phyloP scores from a whole-genome alignment of 2,797 vertebrate species.

The Delichon dasypus region DNA sequence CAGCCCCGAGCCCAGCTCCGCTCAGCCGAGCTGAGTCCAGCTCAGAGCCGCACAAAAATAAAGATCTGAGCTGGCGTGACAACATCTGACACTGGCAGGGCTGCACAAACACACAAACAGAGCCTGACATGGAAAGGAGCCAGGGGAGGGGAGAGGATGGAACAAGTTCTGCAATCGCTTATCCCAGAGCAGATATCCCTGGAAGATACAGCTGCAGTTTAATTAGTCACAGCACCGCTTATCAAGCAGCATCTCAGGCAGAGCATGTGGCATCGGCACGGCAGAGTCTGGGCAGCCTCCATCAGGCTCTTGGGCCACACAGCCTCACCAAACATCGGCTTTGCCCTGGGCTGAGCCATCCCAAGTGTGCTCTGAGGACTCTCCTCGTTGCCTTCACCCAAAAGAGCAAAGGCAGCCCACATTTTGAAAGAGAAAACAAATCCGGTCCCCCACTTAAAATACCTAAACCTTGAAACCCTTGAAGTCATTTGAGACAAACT shows the following conservation, averaged over 20 bases:
- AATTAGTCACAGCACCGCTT: neutral
- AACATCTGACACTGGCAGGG: neutral
- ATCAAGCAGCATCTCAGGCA: neutral
- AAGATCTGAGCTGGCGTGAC: neutral
- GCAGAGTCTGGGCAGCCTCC: neutral
- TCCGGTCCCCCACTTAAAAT: neutral
- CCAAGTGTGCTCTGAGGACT: neutral
- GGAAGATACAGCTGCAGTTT: neutral
- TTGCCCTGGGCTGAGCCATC: neutral
- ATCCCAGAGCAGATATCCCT: neutral
- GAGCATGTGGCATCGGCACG: neutral
- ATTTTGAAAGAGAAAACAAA: neutral
- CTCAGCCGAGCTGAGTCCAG: neutral
- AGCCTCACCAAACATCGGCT: accelerated
- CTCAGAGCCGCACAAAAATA: neutral
- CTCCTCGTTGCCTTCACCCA: neutral
- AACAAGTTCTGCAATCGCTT: neutral
- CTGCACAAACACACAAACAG: neutral
- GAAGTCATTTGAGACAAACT: neutral
- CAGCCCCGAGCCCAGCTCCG: neutral
- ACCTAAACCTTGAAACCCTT: neutral
- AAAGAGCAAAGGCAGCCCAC: neutral
- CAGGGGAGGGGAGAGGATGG: neutral
- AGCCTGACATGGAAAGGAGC: neutral
- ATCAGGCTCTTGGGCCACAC: accelerated